Percentiles rank a stretch among this genome's conserved stretches.
phyloP scores from a whole-genome alignment of 2,797 vertebrate genomes.

The Spatula clypeata region DNA sequence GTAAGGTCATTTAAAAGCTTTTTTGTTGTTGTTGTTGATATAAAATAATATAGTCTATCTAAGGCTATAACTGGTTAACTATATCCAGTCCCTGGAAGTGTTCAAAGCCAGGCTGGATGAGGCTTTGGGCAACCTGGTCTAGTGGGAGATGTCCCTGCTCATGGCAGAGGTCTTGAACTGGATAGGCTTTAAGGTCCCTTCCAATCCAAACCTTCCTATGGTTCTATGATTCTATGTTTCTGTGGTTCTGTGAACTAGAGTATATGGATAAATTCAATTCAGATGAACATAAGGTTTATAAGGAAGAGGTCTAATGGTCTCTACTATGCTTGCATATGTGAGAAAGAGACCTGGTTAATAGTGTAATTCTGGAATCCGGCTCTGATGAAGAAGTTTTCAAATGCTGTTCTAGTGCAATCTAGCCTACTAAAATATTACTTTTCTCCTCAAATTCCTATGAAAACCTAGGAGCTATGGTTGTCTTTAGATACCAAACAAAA shows the following conservation, averaged over 20 bases:
- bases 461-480: background rate
- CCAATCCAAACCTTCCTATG: too few relatives aligned
- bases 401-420: background rate
- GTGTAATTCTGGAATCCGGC: background rate
- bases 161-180: too few relatives aligned
- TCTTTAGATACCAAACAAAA: background rate
- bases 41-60: slow-evolving; percentile 32
- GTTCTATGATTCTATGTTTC: too few relatives aligned
- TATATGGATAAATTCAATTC: background rate
- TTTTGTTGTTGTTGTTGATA: background rate
- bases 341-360: background rate
- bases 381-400: background rate
- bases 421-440: background rate
- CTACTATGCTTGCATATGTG: background rate
- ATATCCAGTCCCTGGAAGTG: too few relatives aligned
- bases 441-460: rapidly evolving
- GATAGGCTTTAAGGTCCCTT: too few relatives aligned
- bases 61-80: background rate
- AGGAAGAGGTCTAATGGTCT: background rate
- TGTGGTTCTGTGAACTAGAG: background rate
- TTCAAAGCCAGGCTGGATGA: too few relatives aligned
- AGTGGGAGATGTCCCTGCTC: too few relatives aligned
- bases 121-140: too few relatives aligned
- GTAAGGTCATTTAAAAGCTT: slow-evolving; percentile 17
- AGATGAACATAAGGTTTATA: background rate